Conservation (phyloP, 2,888 invertebrate species). For the Gymnosoma rotundatum region DNA sequence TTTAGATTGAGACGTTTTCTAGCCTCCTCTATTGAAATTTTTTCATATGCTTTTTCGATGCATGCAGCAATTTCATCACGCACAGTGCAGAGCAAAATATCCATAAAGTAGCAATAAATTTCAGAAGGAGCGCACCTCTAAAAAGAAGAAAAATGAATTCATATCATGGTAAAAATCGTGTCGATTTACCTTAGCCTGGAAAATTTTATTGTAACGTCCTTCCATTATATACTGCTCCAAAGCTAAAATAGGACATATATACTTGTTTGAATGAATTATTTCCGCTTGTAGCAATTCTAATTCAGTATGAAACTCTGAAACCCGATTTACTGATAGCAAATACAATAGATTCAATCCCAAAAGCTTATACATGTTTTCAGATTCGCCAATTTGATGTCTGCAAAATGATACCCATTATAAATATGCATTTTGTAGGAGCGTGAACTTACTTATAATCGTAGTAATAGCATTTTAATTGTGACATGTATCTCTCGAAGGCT, state of each 20-base stretch:
- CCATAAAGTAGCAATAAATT: conserved; percentile 98
- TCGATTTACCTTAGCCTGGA: conserved; percentile 88
- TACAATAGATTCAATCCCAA: conserved; percentile 96
- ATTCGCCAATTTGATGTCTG: conserved; percentile 92
- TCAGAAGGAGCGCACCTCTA: conserved; percentile 97
- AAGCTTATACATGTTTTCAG: conserved; percentile 96
- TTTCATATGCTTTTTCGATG: conserved; percentile 97
- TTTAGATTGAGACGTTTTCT: conserved; percentile 93
- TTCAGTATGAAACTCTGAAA: conserved; percentile 99
- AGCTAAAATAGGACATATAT: conserved; percentile 96
- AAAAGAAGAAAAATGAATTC: conserved; percentile 71
- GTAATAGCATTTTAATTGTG: conserved; percentile 98
- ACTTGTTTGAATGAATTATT: conserved; percentile 95
- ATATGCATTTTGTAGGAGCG: not conserved
- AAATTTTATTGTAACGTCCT: conserved; percentile 99
- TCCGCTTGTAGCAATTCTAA: conserved; percentile 95
- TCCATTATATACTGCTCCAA: conserved; percentile 99
- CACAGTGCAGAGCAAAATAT: conserved; percentile 96
- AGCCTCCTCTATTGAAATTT: conserved; percentile 93
- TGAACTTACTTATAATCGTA: conserved; percentile 91
- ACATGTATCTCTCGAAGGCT: conserved; percentile 98
- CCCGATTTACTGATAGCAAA: conserved; percentile 96
- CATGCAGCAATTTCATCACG: conserved; percentile 98
- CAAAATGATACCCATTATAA: not conserved
- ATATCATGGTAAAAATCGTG: not conserved